phyloP scores from a whole-genome alignment of 2,113 vertebrate genomes.

The Pristiophorus japonicus region DNA sequence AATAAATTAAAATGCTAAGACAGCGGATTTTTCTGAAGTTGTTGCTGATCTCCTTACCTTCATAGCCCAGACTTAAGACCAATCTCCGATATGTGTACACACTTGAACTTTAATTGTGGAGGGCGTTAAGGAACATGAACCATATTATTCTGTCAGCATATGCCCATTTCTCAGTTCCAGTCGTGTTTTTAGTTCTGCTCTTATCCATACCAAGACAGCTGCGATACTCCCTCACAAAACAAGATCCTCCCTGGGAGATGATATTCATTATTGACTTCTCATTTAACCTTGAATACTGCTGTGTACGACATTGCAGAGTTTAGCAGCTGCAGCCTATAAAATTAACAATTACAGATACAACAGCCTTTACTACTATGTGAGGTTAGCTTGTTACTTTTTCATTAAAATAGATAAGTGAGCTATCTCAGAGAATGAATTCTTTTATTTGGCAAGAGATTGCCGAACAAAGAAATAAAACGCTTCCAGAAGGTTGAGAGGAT shows the following conservation, averaged over 20 bases:
- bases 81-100: neutral
- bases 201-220: neutral
- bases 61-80: neutral
- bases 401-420: neutral
- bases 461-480: neutral
- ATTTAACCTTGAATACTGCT: neutral
- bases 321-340: neutral
- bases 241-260: neutral
- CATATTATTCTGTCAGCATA: neutral
- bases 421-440: neutral
- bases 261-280: neutral
- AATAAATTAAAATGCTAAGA: neutral
- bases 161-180: neutral
- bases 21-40: neutral
- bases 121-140: neutral
- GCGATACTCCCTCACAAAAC: neutral
- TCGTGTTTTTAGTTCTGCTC: neutral
- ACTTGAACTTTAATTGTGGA: conserved; percentile 19
- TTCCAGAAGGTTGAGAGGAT: neutral
- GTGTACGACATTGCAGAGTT: neutral
- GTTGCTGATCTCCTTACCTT: neutral
- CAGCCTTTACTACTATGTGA: neutral
- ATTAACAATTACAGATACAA: conserved; percentile 8
- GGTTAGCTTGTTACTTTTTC: neutral
- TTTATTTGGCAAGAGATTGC: neutral